These are phyloP conservation scores for Gorsachius magnificus DNA, from an alignment of 2,797 vertebrate species.

Conservation along the genomic window DNA sequence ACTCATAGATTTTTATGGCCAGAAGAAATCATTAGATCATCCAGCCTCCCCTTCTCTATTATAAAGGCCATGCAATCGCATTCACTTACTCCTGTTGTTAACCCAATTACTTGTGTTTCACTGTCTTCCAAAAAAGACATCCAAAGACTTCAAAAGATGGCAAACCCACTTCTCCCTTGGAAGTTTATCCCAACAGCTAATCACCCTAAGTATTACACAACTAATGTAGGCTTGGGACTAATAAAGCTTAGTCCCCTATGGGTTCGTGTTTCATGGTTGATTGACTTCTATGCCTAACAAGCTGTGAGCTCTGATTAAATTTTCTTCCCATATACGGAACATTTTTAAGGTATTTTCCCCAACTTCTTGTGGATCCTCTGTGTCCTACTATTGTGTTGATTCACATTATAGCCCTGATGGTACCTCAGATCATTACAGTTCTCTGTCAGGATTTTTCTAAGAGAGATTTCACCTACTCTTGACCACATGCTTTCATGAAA, in stretches of 20 bases:
- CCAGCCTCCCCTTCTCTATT: background rate
- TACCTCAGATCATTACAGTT: background rate
- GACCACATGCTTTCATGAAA: background rate
- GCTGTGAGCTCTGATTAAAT: slow-evolving; percentile 63
- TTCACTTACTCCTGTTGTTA: slow-evolving; percentile 49
- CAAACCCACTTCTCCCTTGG: slow-evolving; percentile 49
- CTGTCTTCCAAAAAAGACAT: slow-evolving; percentile 62
- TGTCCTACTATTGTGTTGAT: background rate
- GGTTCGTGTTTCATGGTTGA: slow-evolving; percentile 50
- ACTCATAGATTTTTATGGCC: background rate
- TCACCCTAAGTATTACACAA: slow-evolving; percentile 50
- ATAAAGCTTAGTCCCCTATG: slow-evolving; percentile 66
- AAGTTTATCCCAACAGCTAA: slow-evolving; percentile 60
- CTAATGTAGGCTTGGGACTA: slow-evolving; percentile 50
- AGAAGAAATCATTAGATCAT: slow-evolving; percentile 36
- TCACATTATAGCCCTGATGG: background rate
- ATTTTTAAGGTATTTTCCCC: slow-evolving; percentile 15
- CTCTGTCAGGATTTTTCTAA: background rate
- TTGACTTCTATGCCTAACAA: slow-evolving; percentile 46
- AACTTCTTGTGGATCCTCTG: background rate
- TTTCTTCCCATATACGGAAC: slow-evolving; percentile 10
- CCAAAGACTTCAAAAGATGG: slow-evolving; percentile 62
- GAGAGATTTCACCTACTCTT: background rate
- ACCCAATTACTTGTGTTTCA: slow-evolving; percentile 59
- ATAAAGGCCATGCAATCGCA: slow-evolving; percentile 6